phyloP scores from a whole-genome alignment of 2,888 invertebrate species.

The Rhodophaea formosa region DNA sequence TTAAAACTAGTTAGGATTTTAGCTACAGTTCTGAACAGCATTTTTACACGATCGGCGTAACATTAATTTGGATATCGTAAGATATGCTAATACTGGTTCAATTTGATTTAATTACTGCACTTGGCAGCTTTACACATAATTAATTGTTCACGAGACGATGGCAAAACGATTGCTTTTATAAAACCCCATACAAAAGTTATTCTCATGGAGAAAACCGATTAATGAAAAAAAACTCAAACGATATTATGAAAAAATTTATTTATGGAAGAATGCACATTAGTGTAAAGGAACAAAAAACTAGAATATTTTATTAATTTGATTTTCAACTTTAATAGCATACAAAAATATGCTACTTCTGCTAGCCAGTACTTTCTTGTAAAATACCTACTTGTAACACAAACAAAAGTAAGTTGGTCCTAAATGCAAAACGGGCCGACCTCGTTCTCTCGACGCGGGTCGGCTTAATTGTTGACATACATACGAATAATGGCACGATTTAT shows the following conservation, averaged over 20 bases:
- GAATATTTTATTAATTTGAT: too few species aligned
- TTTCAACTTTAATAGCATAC: too few species aligned
- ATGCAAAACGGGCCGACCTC: slow-evolving; percentile 47
- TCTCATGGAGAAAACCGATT: not conserved
- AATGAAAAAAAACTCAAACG: not conserved
- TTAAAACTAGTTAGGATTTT: slow-evolving; percentile 52
- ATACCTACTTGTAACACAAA: slow-evolving; percentile 31
- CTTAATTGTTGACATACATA: slow-evolving; percentile 41
- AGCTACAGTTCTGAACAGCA: slow-evolving; percentile 36
- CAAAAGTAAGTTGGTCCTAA: slow-evolving; percentile 40
- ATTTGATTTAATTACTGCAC: slow-evolving; percentile 47
- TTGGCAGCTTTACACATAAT: slow-evolving; percentile 39
- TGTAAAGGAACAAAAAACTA: not conserved
- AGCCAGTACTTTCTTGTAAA: not conserved
- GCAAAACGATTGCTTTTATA: not conserved
- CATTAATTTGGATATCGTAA: slow-evolving; percentile 50
- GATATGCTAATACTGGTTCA: slow-evolving; percentile 46
- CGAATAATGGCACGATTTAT: slow-evolving; percentile 29
- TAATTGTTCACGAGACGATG: slow-evolving; percentile 44
- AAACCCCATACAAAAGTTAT: not conserved
- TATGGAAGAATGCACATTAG: too few species aligned
- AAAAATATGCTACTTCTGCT: not conserved
- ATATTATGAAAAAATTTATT: too few species aligned
- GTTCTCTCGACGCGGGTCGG: slow-evolving; percentile 36
- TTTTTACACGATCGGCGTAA: slow-evolving; percentile 39